A percentile compares a stretch with the other conserved stretches of the same genome.
These are phyloP conservation scores for Chunga burmeisteri DNA, from an alignment of 2,113 vertebrate genomes.

Conservation along the genomic window DNA sequence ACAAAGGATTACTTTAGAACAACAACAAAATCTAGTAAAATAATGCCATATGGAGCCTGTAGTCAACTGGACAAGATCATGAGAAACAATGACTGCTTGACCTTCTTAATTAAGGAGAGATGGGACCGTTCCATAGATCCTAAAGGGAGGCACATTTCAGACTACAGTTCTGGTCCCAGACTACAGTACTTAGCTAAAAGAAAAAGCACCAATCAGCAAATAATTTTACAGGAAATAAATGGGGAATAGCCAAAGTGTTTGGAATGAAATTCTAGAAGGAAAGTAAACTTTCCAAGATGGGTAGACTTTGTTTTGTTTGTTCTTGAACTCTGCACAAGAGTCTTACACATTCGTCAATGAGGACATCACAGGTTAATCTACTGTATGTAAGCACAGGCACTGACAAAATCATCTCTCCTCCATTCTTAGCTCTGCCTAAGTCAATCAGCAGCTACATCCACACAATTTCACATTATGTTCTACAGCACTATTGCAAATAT, in stretches of 20 bases:
- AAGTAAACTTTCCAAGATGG: constrained; percentile 46
- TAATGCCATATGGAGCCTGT: not conserved
- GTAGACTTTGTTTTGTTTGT: constrained; percentile 46
- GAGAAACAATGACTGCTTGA: not conserved
- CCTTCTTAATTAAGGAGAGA: not conserved
- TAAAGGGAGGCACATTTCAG: not conserved
- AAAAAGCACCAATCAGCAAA: not conserved
- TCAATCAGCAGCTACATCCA: not conserved
- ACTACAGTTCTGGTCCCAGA: not conserved
- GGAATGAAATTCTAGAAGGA: constrained; percentile 51
- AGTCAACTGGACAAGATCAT: not conserved
- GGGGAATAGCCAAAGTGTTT: constrained; percentile 9
- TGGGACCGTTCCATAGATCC: not conserved
- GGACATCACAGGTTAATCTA: not conserved
- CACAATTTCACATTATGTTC: not conserved
- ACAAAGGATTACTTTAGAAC: not conserved
- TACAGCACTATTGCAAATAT: not conserved
- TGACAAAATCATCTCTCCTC: not conserved
- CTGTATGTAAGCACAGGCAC: not conserved
- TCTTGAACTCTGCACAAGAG: constrained; percentile 13
- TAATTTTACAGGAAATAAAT: constrained; percentile 40
- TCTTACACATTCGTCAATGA: not conserved
- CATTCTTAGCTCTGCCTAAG: not conserved
- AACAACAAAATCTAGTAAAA: not conserved
- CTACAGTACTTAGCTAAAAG: not conserved